Conservation (phyloP, 2,113 vertebrate species). For the Terrapene triunguis region DNA sequence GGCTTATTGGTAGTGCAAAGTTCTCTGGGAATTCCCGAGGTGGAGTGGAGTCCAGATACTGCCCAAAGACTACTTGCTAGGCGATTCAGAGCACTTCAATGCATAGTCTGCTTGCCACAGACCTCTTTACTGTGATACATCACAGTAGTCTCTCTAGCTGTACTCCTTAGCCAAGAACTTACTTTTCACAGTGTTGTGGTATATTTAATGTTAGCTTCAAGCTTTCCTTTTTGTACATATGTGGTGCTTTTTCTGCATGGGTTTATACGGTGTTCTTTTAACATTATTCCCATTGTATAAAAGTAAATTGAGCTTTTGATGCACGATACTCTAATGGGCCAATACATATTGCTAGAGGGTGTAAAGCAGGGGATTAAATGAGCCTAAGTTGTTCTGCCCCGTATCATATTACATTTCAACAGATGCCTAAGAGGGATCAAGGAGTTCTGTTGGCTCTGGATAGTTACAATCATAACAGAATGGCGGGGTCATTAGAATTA, state of each 20-base stretch:
- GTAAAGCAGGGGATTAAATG: conserved; percentile 60
- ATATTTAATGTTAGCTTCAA: conserved; percentile 74
- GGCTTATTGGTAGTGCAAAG: accelerated
- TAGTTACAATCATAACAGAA: conserved; percentile 64
- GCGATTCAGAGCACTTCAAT: neutral
- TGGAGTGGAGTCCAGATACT: neutral
- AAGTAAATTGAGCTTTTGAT: conserved; percentile 74
- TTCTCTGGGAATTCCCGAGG: neutral
- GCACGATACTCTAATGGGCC: conserved; percentile 53
- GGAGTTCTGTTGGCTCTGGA: conserved; percentile 55
- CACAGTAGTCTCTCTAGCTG: conserved; percentile 29
- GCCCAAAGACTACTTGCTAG: neutral
- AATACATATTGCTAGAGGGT: conserved; percentile 66
- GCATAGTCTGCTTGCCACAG: neutral
- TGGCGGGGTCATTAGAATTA: conserved; percentile 38
- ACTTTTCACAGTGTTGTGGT: conserved; percentile 66
- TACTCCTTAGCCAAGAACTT: conserved; percentile 44
- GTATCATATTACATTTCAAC: conserved; percentile 1
- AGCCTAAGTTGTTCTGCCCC: conserved; percentile 56
- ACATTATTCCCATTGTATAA: conserved; percentile 71
- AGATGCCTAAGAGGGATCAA: conserved; percentile 33
- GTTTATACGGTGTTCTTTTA: conserved; percentile 72
- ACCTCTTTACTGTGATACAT: neutral
- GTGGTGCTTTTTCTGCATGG: conserved; percentile 62
- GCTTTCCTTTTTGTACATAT: conserved; percentile 48